Conservation (phyloP, 2,113 vertebrate genomes). For the Antechinus stuartii region DNA sequence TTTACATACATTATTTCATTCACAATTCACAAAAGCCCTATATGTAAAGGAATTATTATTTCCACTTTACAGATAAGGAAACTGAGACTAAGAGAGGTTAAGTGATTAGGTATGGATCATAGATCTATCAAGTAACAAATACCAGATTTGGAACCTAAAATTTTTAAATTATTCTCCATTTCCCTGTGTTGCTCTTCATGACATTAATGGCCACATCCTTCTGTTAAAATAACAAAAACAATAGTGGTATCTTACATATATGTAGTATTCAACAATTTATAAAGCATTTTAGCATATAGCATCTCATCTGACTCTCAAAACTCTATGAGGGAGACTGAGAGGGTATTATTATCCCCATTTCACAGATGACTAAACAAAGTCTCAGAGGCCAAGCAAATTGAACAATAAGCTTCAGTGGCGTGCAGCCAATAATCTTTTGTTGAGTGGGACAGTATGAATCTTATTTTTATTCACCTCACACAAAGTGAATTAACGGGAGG, state of each 20-base stretch:
- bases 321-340: background rate
- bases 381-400: background rate
- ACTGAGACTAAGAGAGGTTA: background rate
- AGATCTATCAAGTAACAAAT: background rate
- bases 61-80: background rate
- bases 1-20: slow-evolving; percentile 3
- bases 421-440: background rate
- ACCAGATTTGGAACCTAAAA: background rate
- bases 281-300: background rate
- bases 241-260: background rate
- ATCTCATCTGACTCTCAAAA: background rate
- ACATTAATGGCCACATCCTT: background rate
- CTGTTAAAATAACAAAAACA: background rate
- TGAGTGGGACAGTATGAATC: background rate
- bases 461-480: background rate
- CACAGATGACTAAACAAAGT: background rate
- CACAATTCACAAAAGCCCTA: background rate
- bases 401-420: background rate
- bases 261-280: background rate
- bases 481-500: background rate
- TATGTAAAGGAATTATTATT: background rate
- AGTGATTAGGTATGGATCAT: background rate
- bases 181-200: background rate
- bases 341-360: background rate
- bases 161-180: background rate